Conservation (phyloP, 2,113 vertebrate species). For the Delphinus delphis region DNA sequence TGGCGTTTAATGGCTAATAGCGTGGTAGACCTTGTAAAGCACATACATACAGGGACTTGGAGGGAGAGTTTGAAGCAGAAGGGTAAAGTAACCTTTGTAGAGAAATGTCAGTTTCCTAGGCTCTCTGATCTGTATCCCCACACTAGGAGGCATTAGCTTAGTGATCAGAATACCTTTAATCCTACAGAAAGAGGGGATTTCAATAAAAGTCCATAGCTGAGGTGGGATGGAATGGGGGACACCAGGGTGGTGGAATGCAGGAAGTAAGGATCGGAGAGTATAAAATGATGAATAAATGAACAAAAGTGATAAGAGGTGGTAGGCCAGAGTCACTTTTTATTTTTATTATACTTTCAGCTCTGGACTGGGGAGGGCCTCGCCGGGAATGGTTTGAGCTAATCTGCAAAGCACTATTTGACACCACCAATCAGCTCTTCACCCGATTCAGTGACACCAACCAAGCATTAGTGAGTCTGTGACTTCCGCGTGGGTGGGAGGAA, state of each 20-base stretch:
- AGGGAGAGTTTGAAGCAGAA: neutral
- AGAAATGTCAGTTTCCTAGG: neutral
- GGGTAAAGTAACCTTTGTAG: neutral
- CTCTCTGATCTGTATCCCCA: neutral
- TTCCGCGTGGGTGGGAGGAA: neutral
- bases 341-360: constrained; percentile 86
- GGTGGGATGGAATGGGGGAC: neutral
- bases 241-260: neutral
- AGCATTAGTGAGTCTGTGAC: constrained; percentile 89
- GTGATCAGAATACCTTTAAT: neutral
- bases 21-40: neutral
- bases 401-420: constrained; percentile 97
- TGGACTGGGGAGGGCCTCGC: constrained; percentile 98
- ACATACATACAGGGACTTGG: neutral
- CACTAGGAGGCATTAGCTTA: neutral
- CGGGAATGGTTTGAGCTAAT: constrained; percentile 98
- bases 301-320: neutral
- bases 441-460: constrained; percentile 98
- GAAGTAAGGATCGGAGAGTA: neutral
- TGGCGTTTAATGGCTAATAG: neutral
- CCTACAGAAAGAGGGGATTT: neutral
- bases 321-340: constrained; percentile 12
- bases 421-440: constrained; percentile 94
- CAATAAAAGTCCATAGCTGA: neutral
- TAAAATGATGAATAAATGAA: neutral